Evolutionary conservation across 2,113 vertebrate species (phyloP), one percentile per base, ranked within the genome.

Genomic region (Tonatia bakeri): DNA sequence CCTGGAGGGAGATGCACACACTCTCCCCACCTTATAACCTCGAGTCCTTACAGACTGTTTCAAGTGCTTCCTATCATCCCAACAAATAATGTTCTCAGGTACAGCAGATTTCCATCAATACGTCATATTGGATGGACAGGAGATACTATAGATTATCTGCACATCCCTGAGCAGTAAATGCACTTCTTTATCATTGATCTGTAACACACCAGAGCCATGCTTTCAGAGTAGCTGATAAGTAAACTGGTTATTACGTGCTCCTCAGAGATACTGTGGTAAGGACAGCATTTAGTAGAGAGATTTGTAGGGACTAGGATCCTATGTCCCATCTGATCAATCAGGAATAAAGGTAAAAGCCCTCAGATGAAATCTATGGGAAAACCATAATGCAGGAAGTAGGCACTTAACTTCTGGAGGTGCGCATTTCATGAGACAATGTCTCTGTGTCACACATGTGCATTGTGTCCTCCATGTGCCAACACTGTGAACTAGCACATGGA

Each of bases 371-470:
- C 26, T 61, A 0, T 31, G 50, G 73, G 31, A 10, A 64, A 64
- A 89, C 61, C 19, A 2, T 1, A 50, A 1, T 13, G 8, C 8
- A 16, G 1, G 79, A 43, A 75, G 24, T 26, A 56, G 33, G 8
- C 24, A 1, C 7, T 56, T 22, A 19, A 43, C 8, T 43, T 43
- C 38, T 56, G 69, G 67, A 91, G 75, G 45, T 43, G 14, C 7
- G 1, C 3, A 3, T 54, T 26, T 67, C 17, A 3, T 17, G 28
- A 73, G 36, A 33, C 4, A 15, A 0, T 13, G 38, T 88, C 15
- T 85, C 15, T 70, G 22, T 33, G 47, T 7, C 47, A 13, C 22
- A 19, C 4, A 0, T 13, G 6, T 2, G 0, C 22, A 0, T 8
- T 6, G 6, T 3, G 31, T 20, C 61, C 9, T 90, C 24, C 43